Evolutionary conservation across 2,797 vertebrate genomes (phyloP).

Genomic region (Florisuga fusca): DNA sequence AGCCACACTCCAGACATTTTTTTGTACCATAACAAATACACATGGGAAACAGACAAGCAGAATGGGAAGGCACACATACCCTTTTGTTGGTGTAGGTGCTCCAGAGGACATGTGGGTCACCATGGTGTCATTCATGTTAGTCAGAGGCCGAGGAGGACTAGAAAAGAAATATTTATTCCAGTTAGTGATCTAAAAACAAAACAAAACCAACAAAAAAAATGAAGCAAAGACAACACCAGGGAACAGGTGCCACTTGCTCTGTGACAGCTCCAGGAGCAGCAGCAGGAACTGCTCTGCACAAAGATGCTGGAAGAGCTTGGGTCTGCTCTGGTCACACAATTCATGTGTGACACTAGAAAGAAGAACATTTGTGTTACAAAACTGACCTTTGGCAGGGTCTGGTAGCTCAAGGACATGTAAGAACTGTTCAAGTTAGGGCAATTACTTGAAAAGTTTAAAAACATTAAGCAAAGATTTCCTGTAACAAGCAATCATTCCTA

Average conservation of each 20-base stretch:
- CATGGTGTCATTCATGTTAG: constrained; percentile 92
- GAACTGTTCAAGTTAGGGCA: neutral
- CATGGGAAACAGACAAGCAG: accelerated
- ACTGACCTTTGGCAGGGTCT: neutral
- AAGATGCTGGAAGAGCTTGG: accelerated
- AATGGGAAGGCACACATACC: constrained; percentile 75
- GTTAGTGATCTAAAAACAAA: constrained; percentile 12
- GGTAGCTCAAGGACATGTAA: accelerated
- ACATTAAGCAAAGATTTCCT: neutral
- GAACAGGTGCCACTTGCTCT: neutral
- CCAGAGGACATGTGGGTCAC: constrained; percentile 88
- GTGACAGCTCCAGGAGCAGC: neutral
- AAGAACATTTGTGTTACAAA: neutral
- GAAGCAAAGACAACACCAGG: accelerated
- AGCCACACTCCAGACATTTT: accelerated
- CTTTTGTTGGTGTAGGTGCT: constrained; percentile 91
- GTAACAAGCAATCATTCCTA: neutral
- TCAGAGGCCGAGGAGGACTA: constrained; percentile 80
- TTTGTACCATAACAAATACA: too few species aligned
- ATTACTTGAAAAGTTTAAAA: neutral
- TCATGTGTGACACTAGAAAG: accelerated
- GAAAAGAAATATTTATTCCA: constrained; percentile 31
- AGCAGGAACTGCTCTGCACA: neutral
- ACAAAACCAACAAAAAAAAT: neutral
- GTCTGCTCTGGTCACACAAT: too few species aligned